phyloP scores from a whole-genome alignment of 2,888 invertebrate species.

The Cepaea hortensis region DNA sequence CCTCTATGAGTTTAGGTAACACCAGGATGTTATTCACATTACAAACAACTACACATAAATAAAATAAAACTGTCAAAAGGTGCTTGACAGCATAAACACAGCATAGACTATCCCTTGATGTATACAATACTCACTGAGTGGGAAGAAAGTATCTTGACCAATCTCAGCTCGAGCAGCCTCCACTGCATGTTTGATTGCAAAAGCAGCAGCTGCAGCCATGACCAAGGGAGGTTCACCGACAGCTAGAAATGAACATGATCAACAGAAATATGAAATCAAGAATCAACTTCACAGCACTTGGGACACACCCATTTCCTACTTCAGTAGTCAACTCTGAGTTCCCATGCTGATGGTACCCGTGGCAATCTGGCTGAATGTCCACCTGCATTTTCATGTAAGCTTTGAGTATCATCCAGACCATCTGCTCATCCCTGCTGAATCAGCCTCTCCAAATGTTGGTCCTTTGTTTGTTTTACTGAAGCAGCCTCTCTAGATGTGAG shows the following conservation, averaged over 20 bases:
- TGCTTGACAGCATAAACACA: not conserved
- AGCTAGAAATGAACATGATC: constrained; percentile 53
- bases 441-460: too few species aligned
- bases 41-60: not conserved
- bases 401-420: too few species aligned
- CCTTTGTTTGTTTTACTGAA: too few species aligned
- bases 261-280: not conserved
- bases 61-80: not conserved
- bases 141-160: constrained; percentile 59
- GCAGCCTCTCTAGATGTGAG: too few species aligned
- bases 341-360: too few species aligned
- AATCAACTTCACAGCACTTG: not conserved
- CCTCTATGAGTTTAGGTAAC: too few species aligned
- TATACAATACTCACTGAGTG: constrained; percentile 57
- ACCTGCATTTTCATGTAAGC: too few species aligned
- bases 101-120: too few species aligned
- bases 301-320: not conserved
- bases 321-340: not conserved
- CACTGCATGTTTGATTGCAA: constrained; percentile 70
- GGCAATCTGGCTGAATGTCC: too few species aligned
- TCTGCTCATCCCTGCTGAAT: too few species aligned
- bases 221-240: constrained; percentile 70
- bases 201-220: constrained; percentile 64
- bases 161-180: constrained; percentile 66
- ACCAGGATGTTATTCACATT: too few species aligned